Percentiles rank a stretch among this genome's conserved stretches.
phyloP scores from a whole-genome alignment of 2,113 vertebrate genomes.

The Gymnogyps californianus region DNA sequence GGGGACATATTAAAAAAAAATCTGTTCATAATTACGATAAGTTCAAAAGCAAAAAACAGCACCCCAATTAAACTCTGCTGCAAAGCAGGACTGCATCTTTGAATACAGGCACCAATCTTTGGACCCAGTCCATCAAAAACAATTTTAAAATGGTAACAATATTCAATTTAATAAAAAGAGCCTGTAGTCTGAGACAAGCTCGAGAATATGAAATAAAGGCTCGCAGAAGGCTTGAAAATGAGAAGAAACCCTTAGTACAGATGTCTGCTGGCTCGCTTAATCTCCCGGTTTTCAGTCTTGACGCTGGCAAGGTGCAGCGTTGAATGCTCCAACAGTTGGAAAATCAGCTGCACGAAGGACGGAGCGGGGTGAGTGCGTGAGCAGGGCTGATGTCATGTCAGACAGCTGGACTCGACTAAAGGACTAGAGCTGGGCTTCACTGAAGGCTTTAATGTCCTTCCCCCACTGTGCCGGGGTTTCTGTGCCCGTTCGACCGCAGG shows the following conservation, averaged over 20 bases:
- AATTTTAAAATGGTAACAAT: neutral
- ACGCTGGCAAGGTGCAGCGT: rapidly evolving
- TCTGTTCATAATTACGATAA: neutral
- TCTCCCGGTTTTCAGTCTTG: neutral
- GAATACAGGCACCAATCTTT: neutral
- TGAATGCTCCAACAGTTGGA: neutral
- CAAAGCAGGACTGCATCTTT: neutral
- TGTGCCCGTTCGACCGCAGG: rapidly evolving
- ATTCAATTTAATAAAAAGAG: neutral
- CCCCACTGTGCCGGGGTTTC: neutral
- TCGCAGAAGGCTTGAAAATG: neutral
- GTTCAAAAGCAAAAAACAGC: constrained; percentile 19
- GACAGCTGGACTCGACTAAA: rapidly evolving
- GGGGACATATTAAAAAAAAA: neutral
- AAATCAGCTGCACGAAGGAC: neutral
- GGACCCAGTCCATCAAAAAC: neutral
- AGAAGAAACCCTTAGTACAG: neutral
- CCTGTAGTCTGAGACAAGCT: rapidly evolving
- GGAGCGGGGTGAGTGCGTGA: neutral
- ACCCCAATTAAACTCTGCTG: neutral
- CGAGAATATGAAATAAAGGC: neutral
- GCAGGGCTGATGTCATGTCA: neutral
- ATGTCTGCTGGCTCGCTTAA: neutral
- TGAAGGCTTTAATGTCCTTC: neutral
- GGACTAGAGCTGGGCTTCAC: neutral